A percentile compares a stretch with the other conserved stretches of the same genome.
Conservation (phyloP, 92 coral and sea anemone species). For the Zoanthus gigantus region DNA sequence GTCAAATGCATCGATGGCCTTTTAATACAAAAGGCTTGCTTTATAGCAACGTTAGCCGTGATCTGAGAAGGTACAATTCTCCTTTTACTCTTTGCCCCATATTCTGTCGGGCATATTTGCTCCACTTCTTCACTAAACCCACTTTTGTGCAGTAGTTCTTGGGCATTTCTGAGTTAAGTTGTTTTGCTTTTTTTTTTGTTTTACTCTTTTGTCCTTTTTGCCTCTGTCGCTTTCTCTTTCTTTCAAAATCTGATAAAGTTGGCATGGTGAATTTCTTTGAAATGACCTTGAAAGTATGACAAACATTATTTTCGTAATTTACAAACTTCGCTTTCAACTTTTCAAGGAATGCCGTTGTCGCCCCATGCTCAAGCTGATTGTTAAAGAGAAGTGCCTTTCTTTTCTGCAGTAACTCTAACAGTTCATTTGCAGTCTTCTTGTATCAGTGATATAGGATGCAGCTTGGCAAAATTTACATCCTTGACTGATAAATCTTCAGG, state of each 20-base stretch:
- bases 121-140: constrained; percentile 24
- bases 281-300: background rate
- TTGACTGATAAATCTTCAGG: constrained; percentile 30
- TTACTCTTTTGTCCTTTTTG: background rate
- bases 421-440: constrained; percentile 26
- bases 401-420: constrained; percentile 14
- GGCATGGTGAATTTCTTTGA: background rate
- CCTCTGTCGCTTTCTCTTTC: constrained; percentile 6
- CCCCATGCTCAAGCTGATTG: constrained; percentile 14
- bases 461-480: constrained; percentile 53
- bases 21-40: constrained; percentile 14
- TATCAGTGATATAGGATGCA: constrained; percentile 12
- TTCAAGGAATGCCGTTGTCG: constrained; percentile 4
- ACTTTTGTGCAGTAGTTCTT: background rate
- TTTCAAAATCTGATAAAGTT: background rate
- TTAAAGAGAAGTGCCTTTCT: constrained; percentile 8
- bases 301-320: constrained; percentile 16
- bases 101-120: constrained; percentile 14
- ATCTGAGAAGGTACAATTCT: background rate
- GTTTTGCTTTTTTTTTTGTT: background rate
- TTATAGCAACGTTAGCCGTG: background rate
- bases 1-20: constrained; percentile 19
- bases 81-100: constrained; percentile 34
- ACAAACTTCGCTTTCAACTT: background rate
- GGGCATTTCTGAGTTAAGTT: constrained; percentile 13